phyloP scores from a whole-genome alignment of 2,797 vertebrate genomes.

The Peromyscus aztecus region DNA sequence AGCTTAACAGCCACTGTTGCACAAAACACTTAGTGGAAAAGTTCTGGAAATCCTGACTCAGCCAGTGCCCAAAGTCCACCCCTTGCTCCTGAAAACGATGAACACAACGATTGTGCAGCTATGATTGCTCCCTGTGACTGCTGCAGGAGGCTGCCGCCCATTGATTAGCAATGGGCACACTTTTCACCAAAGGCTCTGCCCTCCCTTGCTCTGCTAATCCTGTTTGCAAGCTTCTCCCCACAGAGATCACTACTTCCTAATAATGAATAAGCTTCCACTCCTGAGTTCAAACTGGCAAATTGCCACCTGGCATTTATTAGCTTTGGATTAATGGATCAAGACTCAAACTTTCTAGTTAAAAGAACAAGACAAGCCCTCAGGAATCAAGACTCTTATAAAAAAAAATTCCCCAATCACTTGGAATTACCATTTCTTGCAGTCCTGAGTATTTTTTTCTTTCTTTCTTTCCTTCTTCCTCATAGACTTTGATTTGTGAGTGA shows the following conservation, averaged over 20 bases:
- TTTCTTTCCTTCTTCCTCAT: background rate
- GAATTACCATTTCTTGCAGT: conserved; percentile 61
- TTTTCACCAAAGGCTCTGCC: conserved; percentile 72
- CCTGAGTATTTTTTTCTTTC: background rate
- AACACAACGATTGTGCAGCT: background rate
- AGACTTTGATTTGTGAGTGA: conserved; percentile 54
- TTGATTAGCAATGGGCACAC: conserved; percentile 76
- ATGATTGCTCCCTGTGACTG: background rate
- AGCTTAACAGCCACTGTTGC: background rate
- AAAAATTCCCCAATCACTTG: conserved; percentile 40
- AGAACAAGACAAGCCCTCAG: conserved; percentile 68
- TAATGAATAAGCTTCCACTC: conserved; percentile 84
- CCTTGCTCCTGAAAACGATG: conserved; percentile 13
- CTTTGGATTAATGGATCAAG: conserved; percentile 82
- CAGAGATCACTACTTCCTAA: conserved; percentile 81
- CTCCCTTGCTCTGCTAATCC: conserved; percentile 78
- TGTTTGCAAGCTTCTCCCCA: conserved; percentile 83
- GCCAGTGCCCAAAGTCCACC: background rate
- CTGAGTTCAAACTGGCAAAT: conserved; percentile 84
- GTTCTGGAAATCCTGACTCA: conserved; percentile 61
- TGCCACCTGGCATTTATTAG: conserved; percentile 84
- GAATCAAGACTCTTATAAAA: conserved; percentile 71
- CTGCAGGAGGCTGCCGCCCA: conserved; percentile 58
- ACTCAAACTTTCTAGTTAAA: conserved; percentile 79
- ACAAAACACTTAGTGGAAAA: background rate